These are phyloP conservation scores for Odontamblyopus rebecca DNA, from an alignment of 2,797 vertebrate genomes.

Conservation along the genomic window DNA sequence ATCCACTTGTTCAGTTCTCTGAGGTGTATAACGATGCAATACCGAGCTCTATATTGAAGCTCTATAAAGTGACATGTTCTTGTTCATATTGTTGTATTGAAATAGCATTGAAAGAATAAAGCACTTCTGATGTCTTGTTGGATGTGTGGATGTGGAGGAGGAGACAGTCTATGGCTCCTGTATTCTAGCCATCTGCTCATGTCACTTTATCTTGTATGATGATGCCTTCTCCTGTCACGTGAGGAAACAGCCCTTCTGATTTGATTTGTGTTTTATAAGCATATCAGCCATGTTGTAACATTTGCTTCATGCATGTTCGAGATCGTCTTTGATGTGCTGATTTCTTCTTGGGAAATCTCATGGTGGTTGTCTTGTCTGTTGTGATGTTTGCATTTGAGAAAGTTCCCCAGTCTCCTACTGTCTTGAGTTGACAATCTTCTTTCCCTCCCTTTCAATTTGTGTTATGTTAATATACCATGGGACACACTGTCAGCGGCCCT, in stretches of 20 bases:
- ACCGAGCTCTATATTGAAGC: not conserved
- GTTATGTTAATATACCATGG: not conserved
- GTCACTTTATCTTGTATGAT: slow-evolving; percentile 4
- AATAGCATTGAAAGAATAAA: not conserved
- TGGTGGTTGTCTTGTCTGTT: not conserved
- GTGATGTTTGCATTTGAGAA: slow-evolving; percentile 8
- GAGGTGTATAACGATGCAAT: too few relatives aligned
- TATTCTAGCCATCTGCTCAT: slow-evolving; percentile 7
- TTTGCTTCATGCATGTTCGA: slow-evolving; percentile 6
- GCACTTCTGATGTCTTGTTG: not conserved
- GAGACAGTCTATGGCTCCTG: not conserved
- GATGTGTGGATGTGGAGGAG: not conserved
- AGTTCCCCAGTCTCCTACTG: not conserved
- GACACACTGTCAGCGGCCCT: not conserved
- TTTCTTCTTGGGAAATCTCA: slow-evolving; percentile 4
- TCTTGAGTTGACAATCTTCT: not conserved
- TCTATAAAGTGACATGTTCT: not conserved
- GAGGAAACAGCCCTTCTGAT: slow-evolving; percentile 5
- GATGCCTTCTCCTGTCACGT: not conserved
- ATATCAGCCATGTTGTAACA: not conserved
- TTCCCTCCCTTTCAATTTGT: not conserved
- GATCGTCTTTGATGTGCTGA: slow-evolving; percentile 6
- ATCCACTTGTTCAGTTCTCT: too few relatives aligned
- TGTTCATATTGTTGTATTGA: not conserved
- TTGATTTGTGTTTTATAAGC: slow-evolving; percentile 9